Evolutionary conservation across 2,888 invertebrate genomes (phyloP), one percentile per base, ranked within the genome.

Genomic region (Drosophila multiciliata): DNA sequence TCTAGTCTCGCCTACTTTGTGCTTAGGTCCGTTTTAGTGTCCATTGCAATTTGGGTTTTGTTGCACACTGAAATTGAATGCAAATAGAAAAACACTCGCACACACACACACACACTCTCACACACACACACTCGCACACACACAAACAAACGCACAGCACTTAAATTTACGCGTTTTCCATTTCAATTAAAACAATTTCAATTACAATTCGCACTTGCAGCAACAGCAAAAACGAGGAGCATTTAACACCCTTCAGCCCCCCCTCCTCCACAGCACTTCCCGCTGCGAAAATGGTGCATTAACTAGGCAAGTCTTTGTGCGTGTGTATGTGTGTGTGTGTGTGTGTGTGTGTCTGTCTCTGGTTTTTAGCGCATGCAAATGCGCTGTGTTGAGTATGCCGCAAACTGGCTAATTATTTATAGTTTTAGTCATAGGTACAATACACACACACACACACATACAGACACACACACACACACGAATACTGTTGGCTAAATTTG

Each of bases 11-110:
- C 9, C 11, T 48, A 2, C 60, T 45, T 40, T 35, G 36, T 58
- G 45, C 17, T 67, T 23, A 20, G 23, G 60, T 60, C 57, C 42
- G 61, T 62, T 83, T 78, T 74, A 68, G 84, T 83, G 84, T 85
- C 87, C 87, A 73, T 87, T 79, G 89, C 82, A 83, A 87, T 89
- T 85, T 84, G 71, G 78, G 80, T 70, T 83, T 76, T 87, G 84
- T 89, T 89, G 89, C 84, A 77, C 65, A 77, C 70, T 84, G 89
- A 87, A 89, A 89, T 85, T 89, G 87, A 89, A 85, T 89, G 84
- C 87, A 89, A 89, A 89, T 89, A 85, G 89, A 75, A 82, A 79
- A 74, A 86, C 86, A 78, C 62, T n/a, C 57, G 48, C 58, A 58
- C 40, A 36, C 50, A 70, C 57, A 54, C 45, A 66, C 52, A 35